Percentiles rank a stretch among this genome's conserved stretches.
These are phyloP conservation scores for Montipora capitata DNA, from an alignment of 92 coral and sea anemone species.

Conservation along the genomic window DNA sequence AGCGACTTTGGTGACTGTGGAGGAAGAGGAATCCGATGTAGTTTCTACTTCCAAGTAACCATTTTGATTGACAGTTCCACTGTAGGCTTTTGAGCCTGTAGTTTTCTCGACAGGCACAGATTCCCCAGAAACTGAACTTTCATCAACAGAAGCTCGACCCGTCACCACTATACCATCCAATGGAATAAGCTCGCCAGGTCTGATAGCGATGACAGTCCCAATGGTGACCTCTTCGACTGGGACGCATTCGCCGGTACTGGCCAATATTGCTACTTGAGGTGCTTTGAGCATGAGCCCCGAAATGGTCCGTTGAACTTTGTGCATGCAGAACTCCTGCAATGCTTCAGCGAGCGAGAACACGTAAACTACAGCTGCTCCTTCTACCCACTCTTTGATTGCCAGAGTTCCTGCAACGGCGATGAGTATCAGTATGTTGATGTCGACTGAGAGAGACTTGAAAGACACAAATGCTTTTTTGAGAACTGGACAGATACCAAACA, in stretches of 20 bases:
- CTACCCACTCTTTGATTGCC: constrained; percentile 90
- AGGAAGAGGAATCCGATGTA: constrained; percentile 87
- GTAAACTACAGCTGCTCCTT: constrained; percentile 98
- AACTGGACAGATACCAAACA: constrained; percentile 84
- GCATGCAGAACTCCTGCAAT: constrained; percentile 87
- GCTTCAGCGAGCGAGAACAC: constrained; percentile 90
- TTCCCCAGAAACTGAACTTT: constrained; percentile 55
- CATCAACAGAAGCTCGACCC: constrained; percentile 95
- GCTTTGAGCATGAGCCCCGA: constrained; percentile 83
- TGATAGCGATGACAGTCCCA: constrained; percentile 91
- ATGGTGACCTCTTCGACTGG: constrained; percentile 85
- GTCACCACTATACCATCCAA: constrained; percentile 35
- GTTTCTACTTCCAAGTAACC: constrained; percentile 68
- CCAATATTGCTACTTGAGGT: constrained; percentile 87
- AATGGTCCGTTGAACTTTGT: constrained; percentile 94
- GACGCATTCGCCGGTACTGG: constrained; percentile 90
- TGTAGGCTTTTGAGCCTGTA: no score
- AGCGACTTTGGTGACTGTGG: constrained; percentile 92
- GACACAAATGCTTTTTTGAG: constrained; percentile 79
- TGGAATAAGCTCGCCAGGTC: constrained; percentile 96
- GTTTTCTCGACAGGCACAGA: constrained; percentile 35
- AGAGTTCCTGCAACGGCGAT: constrained; percentile 94
- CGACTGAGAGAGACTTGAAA: constrained; percentile 76
- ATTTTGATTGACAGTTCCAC: no score
- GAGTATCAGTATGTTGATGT: constrained; percentile 33